Percentiles rank a stretch among this genome's conserved stretches.
Conservation (phyloP, 2,797 vertebrate genomes). For the Potorous gilbertii region DNA sequence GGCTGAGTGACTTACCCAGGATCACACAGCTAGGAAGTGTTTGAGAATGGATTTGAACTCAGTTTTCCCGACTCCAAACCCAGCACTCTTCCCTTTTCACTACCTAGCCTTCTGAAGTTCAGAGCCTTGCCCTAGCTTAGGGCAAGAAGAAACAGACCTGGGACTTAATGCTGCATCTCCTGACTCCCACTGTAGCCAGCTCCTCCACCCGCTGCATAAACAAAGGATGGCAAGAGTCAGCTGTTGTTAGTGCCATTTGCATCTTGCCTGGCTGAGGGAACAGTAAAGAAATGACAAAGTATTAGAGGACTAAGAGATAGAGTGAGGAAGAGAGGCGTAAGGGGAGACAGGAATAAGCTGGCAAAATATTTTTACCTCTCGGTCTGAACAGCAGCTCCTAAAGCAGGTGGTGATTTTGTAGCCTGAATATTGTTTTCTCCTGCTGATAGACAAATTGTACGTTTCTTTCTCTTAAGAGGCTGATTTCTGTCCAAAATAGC, state of each 20-base stretch:
- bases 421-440: slow-evolving; percentile 35
- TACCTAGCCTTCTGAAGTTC: neutral
- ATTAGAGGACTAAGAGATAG: slow-evolving; percentile 1
- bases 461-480: slow-evolving; percentile 56
- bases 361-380: slow-evolving; percentile 18
- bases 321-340: neutral
- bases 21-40: neutral
- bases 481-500: slow-evolving; percentile 58
- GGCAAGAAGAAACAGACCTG: neutral
- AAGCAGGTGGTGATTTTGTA: slow-evolving; percentile 1
- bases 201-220: neutral
- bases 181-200: neutral
- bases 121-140: neutral
- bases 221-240: neutral
- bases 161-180: neutral
- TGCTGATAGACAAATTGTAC: slow-evolving; percentile 59
- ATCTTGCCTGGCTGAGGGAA: neutral
- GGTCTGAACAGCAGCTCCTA: neutral
- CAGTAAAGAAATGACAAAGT: neutral
- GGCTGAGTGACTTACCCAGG: neutral
- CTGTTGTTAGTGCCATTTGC: neutral
- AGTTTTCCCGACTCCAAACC: neutral
- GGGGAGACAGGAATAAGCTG: neutral
- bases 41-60: neutral
- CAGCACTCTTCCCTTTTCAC: neutral